These are phyloP conservation scores for Nematolebias whitei DNA, from an alignment of 2,113 vertebrate genomes.

Conservation along the genomic window DNA sequence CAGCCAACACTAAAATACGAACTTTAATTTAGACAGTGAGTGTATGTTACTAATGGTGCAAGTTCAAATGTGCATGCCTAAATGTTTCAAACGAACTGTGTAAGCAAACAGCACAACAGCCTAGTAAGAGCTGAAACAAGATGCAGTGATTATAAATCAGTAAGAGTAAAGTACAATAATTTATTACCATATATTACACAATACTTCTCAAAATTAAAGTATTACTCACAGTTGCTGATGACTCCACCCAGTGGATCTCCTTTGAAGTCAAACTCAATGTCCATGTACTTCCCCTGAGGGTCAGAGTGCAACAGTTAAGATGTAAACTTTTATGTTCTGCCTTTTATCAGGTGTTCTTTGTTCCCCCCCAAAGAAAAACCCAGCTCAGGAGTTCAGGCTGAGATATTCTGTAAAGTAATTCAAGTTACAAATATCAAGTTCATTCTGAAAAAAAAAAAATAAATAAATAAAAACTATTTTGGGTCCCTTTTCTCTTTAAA, in stretches of 20 bases:
- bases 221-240: conserved; percentile 99
- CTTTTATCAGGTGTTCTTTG: neutral
- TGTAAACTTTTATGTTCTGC: neutral
- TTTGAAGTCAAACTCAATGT: conserved; percentile 99
- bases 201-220: no score
- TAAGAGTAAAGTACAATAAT: neutral
- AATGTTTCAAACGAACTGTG: no score
- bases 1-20: no score
- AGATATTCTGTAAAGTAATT: conserved; percentile 4
- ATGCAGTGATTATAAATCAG: neutral
- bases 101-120: neutral
- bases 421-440: conserved; percentile 1
- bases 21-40: no score
- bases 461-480: conserved; percentile 36
- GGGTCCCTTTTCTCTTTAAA: conserved; percentile 16
- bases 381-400: neutral
- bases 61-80: no score
- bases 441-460: conserved; percentile 12
- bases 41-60: no score
- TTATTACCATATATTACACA: no score
- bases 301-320: conserved; percentile 31
- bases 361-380: neutral
- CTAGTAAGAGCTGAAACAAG: neutral
- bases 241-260: conserved; percentile 97
- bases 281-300: conserved; percentile 98